A percentile compares a stretch with the other conserved stretches of the same genome.
Conservation (phyloP, 2,888 invertebrate genomes). For the Scaptomyza polygonia region DNA sequence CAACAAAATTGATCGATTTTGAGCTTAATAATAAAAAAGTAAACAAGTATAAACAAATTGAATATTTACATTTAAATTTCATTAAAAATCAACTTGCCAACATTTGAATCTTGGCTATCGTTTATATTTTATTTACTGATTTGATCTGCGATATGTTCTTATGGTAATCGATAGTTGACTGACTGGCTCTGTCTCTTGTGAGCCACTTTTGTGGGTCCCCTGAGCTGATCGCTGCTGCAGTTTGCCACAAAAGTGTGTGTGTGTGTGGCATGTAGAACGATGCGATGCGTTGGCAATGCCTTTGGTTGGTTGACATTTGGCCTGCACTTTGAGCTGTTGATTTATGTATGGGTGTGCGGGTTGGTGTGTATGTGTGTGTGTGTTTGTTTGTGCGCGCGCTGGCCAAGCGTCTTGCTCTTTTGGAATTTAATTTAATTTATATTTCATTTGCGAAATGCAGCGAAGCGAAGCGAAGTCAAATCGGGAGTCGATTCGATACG, state of each 20-base stretch:
- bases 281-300: constrained; percentile 39
- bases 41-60: too few species aligned
- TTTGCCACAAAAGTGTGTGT: constrained; percentile 17
- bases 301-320: constrained; percentile 54
- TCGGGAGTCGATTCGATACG: constrained; percentile 8
- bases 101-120: too few species aligned
- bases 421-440: constrained; percentile 77
- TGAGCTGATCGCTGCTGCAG: constrained; percentile 27
- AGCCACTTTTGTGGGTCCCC: constrained; percentile 7
- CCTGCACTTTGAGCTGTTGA: constrained; percentile 68
- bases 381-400: not conserved
- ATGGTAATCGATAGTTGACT: not conserved
- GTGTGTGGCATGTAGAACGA: not conserved
- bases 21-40: too few species aligned
- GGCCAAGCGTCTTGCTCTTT: constrained; percentile 61
- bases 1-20: too few species aligned
- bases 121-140: not conserved
- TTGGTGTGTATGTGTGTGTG: not conserved
- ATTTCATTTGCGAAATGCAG: constrained; percentile 60
- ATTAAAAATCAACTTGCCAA: not conserved
- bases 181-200: not conserved
- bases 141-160: not conserved
- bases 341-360: constrained; percentile 59
- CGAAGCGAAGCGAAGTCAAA: constrained; percentile 18
- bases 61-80: not conserved